Evolutionary conservation across 2,888 invertebrate genomes (phyloP).

Genomic region (Thalpophila matura): DNA sequence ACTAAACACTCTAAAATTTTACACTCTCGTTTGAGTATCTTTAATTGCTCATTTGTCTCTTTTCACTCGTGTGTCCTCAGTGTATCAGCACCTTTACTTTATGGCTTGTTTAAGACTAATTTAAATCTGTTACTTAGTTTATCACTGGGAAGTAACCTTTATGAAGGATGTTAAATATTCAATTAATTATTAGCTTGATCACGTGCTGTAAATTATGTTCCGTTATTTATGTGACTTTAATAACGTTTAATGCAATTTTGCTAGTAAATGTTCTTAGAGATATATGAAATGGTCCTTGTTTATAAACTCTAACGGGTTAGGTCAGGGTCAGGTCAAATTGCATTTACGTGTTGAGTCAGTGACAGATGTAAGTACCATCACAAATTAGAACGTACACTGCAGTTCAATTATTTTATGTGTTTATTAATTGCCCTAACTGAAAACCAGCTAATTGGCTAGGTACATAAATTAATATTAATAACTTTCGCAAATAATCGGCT

Average conservation of each 20-base stretch:
- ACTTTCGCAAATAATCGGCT: too few species aligned
- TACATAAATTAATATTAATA: too few species aligned
- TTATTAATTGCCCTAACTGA: too few species aligned
- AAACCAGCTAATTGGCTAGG: too few species aligned
- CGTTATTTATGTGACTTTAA: slow-evolving; percentile 17
- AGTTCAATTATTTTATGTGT: too few species aligned
- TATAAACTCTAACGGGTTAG: neutral
- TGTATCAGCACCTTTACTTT: neutral
- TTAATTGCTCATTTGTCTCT: too few species aligned
- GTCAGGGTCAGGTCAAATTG: neutral
- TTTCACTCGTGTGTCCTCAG: too few species aligned
- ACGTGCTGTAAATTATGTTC: neutral
- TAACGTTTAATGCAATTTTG: slow-evolving; percentile 1
- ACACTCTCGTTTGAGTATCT: too few species aligned
- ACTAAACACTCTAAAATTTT: too few species aligned
- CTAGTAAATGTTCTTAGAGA: neutral
- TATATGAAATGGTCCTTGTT: slow-evolving; percentile 7
- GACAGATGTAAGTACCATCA: neutral
- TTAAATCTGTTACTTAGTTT: neutral
- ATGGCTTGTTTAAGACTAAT: slow-evolving; percentile 24
- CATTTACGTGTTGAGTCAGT: too few species aligned
- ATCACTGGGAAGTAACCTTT: neutral
- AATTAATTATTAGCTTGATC: slow-evolving; percentile 7
- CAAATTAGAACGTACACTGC: too few species aligned
- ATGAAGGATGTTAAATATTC: slow-evolving; percentile 18